Percentiles rank a stretch among this genome's conserved stretches.
phyloP scores from a whole-genome alignment of 2,113 vertebrate genomes.

The Proterorhinus semilunaris region DNA sequence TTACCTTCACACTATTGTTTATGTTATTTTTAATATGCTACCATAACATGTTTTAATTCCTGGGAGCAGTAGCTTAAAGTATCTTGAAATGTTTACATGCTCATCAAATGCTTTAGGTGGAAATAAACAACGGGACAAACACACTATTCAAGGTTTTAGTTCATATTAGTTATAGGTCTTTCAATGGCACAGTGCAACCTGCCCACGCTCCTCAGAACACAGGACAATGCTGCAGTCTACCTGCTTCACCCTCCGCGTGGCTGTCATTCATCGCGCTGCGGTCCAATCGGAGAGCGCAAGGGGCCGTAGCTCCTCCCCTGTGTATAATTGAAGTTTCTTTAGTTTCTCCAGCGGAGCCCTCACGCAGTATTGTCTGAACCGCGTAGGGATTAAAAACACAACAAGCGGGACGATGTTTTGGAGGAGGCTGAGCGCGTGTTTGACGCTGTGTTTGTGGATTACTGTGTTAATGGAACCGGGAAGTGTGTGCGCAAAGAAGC shows the following conservation, averaged over 20 bases:
- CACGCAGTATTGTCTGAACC: constrained; percentile 64
- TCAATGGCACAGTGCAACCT: background rate
- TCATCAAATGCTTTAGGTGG: too few relatives aligned
- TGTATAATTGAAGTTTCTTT: constrained; percentile 79
- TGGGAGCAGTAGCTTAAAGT: too few relatives aligned
- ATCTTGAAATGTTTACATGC: too few relatives aligned
- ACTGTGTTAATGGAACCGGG: constrained; percentile 73
- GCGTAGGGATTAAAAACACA: constrained; percentile 61
- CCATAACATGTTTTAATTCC: too few relatives aligned
- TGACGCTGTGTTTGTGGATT: constrained; percentile 84
- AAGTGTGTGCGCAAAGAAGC: constrained; percentile 75
- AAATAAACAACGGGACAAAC: too few relatives aligned
- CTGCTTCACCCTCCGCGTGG: constrained; percentile 56
- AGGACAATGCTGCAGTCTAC: constrained; percentile 54
- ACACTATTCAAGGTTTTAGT: too few relatives aligned
- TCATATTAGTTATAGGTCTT: background rate
- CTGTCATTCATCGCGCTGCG: constrained; percentile 4
- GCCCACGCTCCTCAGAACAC: background rate
- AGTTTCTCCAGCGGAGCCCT: constrained; percentile 71
- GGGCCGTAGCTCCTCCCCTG: constrained; percentile 64
- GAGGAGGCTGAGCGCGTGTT: constrained; percentile 67
- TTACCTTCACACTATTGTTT: too few relatives aligned
- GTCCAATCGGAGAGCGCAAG: constrained; percentile 61
- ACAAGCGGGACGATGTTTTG: constrained; percentile 73
- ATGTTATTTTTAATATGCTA: too few relatives aligned